Base-by-base conservation (phyloP, 35 echinoderm and acorn worm genomes). In the Apostichopus californicus region DNA sequence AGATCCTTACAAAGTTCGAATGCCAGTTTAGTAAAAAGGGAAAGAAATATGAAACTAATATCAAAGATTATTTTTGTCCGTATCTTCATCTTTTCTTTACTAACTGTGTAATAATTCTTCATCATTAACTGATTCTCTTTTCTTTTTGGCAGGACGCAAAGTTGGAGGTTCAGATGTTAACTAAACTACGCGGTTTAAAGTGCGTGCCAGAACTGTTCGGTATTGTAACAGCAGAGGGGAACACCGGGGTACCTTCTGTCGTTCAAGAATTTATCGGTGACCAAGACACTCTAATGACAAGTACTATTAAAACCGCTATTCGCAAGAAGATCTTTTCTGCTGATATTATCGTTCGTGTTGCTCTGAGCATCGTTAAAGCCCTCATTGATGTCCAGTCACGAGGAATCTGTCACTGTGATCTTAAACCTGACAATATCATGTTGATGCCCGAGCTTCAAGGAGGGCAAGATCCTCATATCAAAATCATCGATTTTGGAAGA, bases 141-240 rank as follows among this genome's bases (percentile, higher is more conserved):
- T 34, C 28, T 1, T 34, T 34, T 34, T 0, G 28, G 1, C 28
- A 34, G 28, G 28, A 34, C 28, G 28, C 28, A 57, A 65, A 72
- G 9, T 3, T 26, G 63, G 86, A 89, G 86, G 86, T 89, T 8
- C 18, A 89, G 28, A 72, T 89, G 57, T 23, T 89, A 18, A 21
- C 21, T 6, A 34, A n/a, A 18, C 64, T 89, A 54, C 21, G 63
- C 5, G 86, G 28, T 4, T 63, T 89, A 5, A 63, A 24, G 8
- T 89, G 86, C 13, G 86, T 89, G 6, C 86, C 86, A 5, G 18
- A 72, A 17, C 86, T 89, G 14, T 72, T 17, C 21, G 86, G 86
- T 65, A 25, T 89, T 1, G 15, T 63, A 46, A 21, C 57, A 65
- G 68, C 61, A 55, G 18, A 63, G 25, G 20, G 24, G 17, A 89